Evolutionary conservation across 2,113 vertebrate genomes (phyloP), one percentile per base, ranked within the genome.

Genomic region (Dromas ardeola): DNA sequence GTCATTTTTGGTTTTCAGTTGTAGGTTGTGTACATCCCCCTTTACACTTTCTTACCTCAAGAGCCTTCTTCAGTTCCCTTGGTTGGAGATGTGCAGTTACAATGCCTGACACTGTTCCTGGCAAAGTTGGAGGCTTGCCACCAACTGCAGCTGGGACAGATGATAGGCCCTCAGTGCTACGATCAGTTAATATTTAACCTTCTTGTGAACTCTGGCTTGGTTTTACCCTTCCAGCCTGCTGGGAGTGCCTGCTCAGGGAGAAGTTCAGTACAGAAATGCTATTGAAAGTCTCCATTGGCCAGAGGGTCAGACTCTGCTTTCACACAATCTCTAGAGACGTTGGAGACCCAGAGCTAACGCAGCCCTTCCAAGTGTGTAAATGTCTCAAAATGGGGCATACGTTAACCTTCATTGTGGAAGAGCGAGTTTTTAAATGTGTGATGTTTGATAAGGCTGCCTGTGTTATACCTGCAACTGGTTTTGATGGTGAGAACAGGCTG

Each of bases 161-260:
- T 25, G 38, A 16, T 25, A 22, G 86, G 21, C 18, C 49, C 38
- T 45, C 27, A 36, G 43, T 50, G 59, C 82, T 78, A 13, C 9
- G 4, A 49, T 12, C 61, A 40, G 93, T 97, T 97, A 97, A 95
- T 96, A 62, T 87, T 95, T 93, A 97, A 95, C 72, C 30, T 78
- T 50, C 40, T 21, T 66, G 52, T 95, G 92, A 93, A 92, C 94
- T 90, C 83, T 91, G 90, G 45, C 61, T 78, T 71, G 26, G 19
- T 56, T 89, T 91, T 89, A 53, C 27, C 4, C 12, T 71, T 61
- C 45, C 66, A 72, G 36, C 40, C 61, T 56, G 18, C 38, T 79
- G 77, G 73, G 61, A 95, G 52, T 40, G 86, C 42, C 88, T 81
- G 50, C 55, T 69, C 1, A 2, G 61, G 52, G 19, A 84, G 50